Base-by-base conservation (phyloP, 2,888 invertebrate genomes). In the Caenorhabditis zanzibari region DNA sequence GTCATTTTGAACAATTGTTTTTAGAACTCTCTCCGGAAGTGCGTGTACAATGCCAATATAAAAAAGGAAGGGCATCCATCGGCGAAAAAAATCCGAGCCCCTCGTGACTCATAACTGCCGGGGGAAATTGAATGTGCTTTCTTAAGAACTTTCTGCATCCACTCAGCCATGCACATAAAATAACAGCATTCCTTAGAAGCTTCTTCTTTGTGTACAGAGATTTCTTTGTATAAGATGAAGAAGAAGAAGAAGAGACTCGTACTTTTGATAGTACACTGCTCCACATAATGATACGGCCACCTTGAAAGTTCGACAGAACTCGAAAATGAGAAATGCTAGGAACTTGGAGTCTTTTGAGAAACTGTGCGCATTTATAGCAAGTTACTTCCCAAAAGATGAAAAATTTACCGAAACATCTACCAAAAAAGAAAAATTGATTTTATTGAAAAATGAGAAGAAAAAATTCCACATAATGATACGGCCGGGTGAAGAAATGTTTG, bases 121-220 rank as follows among this genome's bases (percentile, higher is more conserved):
- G 19, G 66, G 44, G 54, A 73, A 61, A 61, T 52, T 61, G 49
- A 73, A 73, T 73, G 66, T 66, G 58, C 66, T 59, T 59, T 41
- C 58, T 61, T 47, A 52, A 59, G 76, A 58, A 76, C 68, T 59
- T 76, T 68, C 24, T 68, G 61, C 68, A 76, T 76, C 68, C 59
- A 76, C 64, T 76, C 68, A 68, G 59, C 38, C 68, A 68, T 76
- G 68, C 76, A 68, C 76, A 68, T 76, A 66, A 68, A 68, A 56
- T 76, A 76, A 68, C 68, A 68, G 47, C 44, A 68, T 76, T 64
- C 59, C 56, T 28, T 22, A 47, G 47, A 56, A 66, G 19, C 47
- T 16, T 14, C 24, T 54, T 10, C 49, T 75, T 47, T 66, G 59
- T 68, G 76, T 68, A 9, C 76, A 6, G 14, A 61, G 35, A 76